These are phyloP conservation scores for Drosophila tropicalis DNA, from an alignment of 1,140 invertebrate genomes.

Conservation along the genomic window DNA sequence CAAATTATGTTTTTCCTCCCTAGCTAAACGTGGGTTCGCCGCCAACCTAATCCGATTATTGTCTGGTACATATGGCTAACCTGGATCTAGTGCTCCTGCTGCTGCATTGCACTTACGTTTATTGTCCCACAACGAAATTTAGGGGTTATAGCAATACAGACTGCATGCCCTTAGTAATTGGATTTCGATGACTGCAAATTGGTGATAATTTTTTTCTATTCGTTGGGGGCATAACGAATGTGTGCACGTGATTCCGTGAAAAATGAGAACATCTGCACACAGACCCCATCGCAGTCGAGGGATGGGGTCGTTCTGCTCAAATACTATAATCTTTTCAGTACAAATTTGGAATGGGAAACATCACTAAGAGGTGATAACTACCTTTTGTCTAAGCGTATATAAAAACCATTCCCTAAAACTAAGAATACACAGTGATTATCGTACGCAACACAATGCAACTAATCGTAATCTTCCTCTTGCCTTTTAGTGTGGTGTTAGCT, in stretches of 20 bases:
- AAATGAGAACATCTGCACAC: slow-evolving; percentile 68
- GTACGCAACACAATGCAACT: no score
- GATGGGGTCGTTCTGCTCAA: slow-evolving; percentile 41
- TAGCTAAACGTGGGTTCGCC: slow-evolving; percentile 28
- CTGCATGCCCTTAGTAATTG: slow-evolving; percentile 67
- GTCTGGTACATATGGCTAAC: slow-evolving; percentile 35
- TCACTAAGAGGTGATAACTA: neutral
- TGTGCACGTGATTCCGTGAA: slow-evolving; percentile 66
- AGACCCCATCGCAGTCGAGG: slow-evolving; percentile 35
- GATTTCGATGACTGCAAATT: slow-evolving; percentile 83
- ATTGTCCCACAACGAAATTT: slow-evolving; percentile 41
- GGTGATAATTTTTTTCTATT: slow-evolving; percentile 82
- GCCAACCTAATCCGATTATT: slow-evolving; percentile 79
- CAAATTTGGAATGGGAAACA: neutral
- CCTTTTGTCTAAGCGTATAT: neutral
- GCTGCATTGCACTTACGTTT: slow-evolving; percentile 43
- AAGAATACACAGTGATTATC: no score
- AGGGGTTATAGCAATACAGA: slow-evolving; percentile 28
- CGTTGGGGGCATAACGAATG: slow-evolving; percentile 36
- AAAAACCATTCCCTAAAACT: neutral
- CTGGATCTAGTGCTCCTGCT: slow-evolving; percentile 56
- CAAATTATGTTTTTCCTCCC: slow-evolving; percentile 74
- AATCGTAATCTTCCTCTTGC: no score
- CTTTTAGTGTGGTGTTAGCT: no score
- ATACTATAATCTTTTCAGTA: slow-evolving; percentile 22